Evolutionary conservation across 2,797 vertebrate genomes (phyloP).

Genomic region (Brotula barbata): DNA sequence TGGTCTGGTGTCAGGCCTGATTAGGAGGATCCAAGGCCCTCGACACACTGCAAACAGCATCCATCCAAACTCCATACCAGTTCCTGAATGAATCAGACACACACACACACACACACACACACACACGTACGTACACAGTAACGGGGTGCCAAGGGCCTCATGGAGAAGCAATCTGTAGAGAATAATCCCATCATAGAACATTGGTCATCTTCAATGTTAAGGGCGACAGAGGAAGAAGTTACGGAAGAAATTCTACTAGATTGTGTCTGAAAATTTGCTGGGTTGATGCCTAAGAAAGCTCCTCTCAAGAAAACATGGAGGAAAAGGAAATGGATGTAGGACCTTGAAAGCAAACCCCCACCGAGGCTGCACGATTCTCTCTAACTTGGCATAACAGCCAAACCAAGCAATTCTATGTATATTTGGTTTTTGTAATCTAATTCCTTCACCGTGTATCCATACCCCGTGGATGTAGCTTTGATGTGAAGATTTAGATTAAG

Average conservation of each 20-base stretch:
- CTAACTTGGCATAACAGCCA: too few species aligned
- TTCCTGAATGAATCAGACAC: too few species aligned
- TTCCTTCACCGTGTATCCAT: too few species aligned
- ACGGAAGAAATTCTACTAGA: conserved; percentile 41
- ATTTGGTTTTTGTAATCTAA: too few species aligned
- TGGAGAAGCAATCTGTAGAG: conserved; percentile 55
- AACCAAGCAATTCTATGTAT: too few species aligned
- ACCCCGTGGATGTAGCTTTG: too few species aligned
- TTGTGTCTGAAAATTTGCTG: conserved; percentile 35
- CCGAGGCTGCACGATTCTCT: too few species aligned
- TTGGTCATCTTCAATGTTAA: conserved; percentile 15
- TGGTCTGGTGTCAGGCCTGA: conserved; percentile 76
- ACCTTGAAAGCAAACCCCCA: too few species aligned
- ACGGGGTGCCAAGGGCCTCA: conserved; percentile 50
- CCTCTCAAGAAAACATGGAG: conserved; percentile 7
- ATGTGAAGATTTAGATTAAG: too few species aligned
- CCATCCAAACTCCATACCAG: conserved; percentile 28
- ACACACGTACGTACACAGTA: conserved; percentile 26
- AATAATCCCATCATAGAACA: conserved; percentile 41
- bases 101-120: conserved; percentile 25
- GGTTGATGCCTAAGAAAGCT: conserved; percentile 11
- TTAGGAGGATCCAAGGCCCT: conserved; percentile 69
- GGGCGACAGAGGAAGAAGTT: conserved; percentile 24
- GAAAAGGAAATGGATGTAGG: conserved; percentile 46
- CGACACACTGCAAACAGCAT: conserved; percentile 48